Evolutionary conservation across 2,797 vertebrate genomes (phyloP).

Genomic region (Poliocrania exsul): DNA sequence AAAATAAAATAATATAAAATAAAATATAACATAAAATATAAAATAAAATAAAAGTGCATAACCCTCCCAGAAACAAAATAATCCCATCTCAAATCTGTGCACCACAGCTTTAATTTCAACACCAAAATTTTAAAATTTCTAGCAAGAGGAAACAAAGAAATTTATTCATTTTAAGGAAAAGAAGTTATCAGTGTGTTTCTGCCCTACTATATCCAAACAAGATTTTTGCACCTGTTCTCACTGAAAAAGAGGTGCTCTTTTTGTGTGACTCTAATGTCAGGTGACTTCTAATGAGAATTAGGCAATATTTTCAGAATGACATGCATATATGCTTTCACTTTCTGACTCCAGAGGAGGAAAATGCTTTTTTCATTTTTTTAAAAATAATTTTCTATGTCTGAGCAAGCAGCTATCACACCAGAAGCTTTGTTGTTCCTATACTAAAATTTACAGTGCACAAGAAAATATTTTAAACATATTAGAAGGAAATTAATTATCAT

Average conservation of each 20-base stretch:
- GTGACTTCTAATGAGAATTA: neutral
- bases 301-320: neutral
- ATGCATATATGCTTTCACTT: neutral
- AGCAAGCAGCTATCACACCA: neutral
- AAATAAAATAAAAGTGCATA: neutral
- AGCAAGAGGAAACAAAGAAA: neutral
- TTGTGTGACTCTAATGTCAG: neutral
- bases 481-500: neutral
- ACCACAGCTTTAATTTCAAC: neutral
- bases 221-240: neutral
- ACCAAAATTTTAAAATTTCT: neutral
- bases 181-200: neutral
- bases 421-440: neutral
- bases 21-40: neutral
- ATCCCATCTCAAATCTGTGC: neutral
- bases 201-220: neutral
- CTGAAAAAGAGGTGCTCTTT: neutral
- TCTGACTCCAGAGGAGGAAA: neutral
- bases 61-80: neutral
- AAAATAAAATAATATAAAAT: neutral
- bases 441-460: neutral
- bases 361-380: fast-evolving
- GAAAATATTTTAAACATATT: conserved; percentile 15
- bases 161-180: neutral
- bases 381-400: neutral